Conservation (phyloP, 2,113 vertebrate species). For the Macaca mulatta region DNA sequence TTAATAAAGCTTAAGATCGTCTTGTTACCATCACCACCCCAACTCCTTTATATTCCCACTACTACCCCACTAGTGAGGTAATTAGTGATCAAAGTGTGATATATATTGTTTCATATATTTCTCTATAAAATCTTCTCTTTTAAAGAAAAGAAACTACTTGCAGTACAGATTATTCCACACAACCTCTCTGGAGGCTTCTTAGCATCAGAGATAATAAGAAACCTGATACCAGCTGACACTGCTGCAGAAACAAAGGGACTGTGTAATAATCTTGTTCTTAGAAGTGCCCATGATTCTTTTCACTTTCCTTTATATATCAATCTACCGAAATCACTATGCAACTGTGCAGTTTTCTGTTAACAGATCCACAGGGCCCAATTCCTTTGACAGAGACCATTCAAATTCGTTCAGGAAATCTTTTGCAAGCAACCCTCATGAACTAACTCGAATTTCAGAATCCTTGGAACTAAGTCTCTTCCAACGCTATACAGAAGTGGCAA, state of each 20-base stretch:
- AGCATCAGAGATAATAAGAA: slow-evolving; percentile 56
- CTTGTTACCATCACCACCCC: not conserved
- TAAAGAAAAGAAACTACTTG: not conserved
- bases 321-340: slow-evolving; percentile 61
- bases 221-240: not conserved
- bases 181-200: not conserved
- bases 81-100: not conserved
- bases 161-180: not conserved
- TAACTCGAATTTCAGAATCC: slow-evolving; percentile 70
- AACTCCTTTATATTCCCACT: not conserved
- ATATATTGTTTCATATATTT: not conserved
- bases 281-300: slow-evolving; percentile 38
- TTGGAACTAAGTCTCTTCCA: slow-evolving; percentile 74
- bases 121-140: not conserved
- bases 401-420: slow-evolving; percentile 71
- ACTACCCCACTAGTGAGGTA: not conserved
- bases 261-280: not conserved
- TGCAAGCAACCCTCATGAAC: slow-evolving; percentile 48
- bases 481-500: slow-evolving; percentile 60
- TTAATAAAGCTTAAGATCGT: not conserved
- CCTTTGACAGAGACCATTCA: slow-evolving; percentile 66
- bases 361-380: slow-evolving; percentile 58
- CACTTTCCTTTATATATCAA: slow-evolving; percentile 12
- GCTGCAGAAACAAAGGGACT: slow-evolving; percentile 23
- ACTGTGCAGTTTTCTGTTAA: slow-evolving; percentile 33